Percentiles rank a stretch among this genome's conserved stretches.
These are phyloP conservation scores for Enteromius radiatus DNA, from an alignment of 2,797 vertebrate species.

Conservation along the genomic window DNA sequence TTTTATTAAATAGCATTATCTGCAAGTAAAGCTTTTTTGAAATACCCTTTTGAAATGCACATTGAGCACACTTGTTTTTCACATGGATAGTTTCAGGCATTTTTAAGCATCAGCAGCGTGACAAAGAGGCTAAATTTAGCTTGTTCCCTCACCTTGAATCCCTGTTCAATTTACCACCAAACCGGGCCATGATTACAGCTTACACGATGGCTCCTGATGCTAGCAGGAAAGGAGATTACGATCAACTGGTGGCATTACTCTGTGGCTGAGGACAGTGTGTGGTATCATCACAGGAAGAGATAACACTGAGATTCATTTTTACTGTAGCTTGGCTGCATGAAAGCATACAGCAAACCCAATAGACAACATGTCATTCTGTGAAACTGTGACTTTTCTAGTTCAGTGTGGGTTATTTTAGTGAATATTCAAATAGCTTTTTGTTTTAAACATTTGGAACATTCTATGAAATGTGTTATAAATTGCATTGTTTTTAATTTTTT, in stretches of 20 bases:
- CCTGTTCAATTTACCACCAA: conserved; percentile 49
- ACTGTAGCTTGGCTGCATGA: not conserved
- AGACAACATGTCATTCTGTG: not conserved
- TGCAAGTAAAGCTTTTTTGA: not conserved
- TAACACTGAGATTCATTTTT: not conserved
- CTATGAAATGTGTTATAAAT: not conserved
- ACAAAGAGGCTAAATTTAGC: conserved; percentile 44
- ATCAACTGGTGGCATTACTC: conserved; percentile 30
- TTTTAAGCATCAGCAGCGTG: not conserved
- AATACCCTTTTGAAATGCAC: not conserved
- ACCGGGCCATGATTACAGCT: conserved; percentile 41
- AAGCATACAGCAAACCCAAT: not conserved
- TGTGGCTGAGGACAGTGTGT: conserved; percentile 39
- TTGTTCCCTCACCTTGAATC: conserved; percentile 37
- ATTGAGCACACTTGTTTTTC: not conserved
- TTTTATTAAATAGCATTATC: not conserved
- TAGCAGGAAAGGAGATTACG: conserved; percentile 29
- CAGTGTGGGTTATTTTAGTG: not conserved
- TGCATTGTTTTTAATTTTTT: not conserved
- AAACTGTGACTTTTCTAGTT: not conserved
- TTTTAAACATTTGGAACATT: not conserved
- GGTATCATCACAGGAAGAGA: not conserved
- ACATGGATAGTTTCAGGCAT: not conserved
- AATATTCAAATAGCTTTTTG: not conserved
- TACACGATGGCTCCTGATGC: conserved; percentile 12